Percentiles rank a stretch among this genome's conserved stretches.
These are phyloP conservation scores for Artemia franciscana DNA, from an alignment of 1,140 invertebrate species.

Conservation along the genomic window DNA sequence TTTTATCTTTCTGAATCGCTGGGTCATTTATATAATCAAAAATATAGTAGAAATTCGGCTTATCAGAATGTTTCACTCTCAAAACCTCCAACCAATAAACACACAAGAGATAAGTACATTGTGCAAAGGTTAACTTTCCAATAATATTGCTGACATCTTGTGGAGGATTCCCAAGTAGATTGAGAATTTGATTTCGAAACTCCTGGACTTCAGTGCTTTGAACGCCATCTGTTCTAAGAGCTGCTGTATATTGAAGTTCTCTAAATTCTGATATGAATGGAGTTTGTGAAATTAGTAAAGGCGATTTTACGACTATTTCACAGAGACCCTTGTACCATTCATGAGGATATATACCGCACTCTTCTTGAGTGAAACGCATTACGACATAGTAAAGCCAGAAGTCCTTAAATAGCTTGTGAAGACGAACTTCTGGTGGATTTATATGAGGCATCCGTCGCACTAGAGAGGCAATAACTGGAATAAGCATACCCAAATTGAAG, in stretches of 20 bases:
- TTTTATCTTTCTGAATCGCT: conserved; percentile 86
- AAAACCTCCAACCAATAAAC: conserved; percentile 88
- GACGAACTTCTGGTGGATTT: conserved; percentile 58
- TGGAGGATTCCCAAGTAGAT: conserved; percentile 49
- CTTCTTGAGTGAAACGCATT: conserved; percentile 80
- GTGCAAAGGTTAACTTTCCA: conserved; percentile 77
- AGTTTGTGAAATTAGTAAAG: conserved; percentile 69
- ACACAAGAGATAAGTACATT: conserved; percentile 84
- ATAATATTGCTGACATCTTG: conserved; percentile 62
- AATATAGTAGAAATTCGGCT: conserved; percentile 71
- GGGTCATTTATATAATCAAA: conserved; percentile 83
- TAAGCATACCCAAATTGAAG: neutral
- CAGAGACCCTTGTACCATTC: conserved; percentile 94
- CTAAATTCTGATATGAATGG: conserved; percentile 81
- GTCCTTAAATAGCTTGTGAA: conserved; percentile 91
- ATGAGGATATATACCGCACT: conserved; percentile 71
- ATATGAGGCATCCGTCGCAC: conserved; percentile 69
- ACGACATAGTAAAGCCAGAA: conserved; percentile 99
- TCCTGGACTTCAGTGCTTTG: conserved; percentile 49
- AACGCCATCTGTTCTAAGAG: conserved; percentile 65
- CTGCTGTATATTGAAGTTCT: conserved; percentile 90
- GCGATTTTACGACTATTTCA: conserved; percentile 89
- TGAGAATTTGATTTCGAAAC: conserved; percentile 61
- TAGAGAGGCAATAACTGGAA: conserved; percentile 55
- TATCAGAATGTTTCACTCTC: conserved; percentile 55